A percentile compares a stretch with the other conserved stretches of the same genome.
Evolutionary conservation across 2,797 vertebrate genomes (phyloP).

Genomic region (Rhincodon typus): DNA sequence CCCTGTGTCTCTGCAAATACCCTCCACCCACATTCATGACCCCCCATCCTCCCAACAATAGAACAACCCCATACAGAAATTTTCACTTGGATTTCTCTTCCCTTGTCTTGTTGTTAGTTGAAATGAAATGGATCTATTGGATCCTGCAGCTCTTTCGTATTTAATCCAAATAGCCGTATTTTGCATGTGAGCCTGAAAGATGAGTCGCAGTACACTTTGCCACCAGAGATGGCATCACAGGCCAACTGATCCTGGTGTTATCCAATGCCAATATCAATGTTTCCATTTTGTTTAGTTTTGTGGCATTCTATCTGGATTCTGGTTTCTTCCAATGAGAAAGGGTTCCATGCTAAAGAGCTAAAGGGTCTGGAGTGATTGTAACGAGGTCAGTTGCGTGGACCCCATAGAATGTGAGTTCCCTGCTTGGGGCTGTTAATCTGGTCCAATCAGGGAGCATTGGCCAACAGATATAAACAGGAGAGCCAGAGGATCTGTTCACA

Average conservation of each 20-base stretch:
- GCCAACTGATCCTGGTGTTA: not conserved
- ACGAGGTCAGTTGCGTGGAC: too few relatives aligned
- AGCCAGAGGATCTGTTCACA: too few relatives aligned
- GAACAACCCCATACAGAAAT: not conserved
- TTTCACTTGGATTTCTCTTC: not conserved
- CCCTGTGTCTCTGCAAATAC: too few relatives aligned
- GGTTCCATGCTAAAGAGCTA: not conserved
- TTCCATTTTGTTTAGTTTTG: not conserved
- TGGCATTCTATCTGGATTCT: not conserved
- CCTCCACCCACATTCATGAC: too few relatives aligned
- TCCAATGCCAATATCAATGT: not conserved
- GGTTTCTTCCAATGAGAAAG: not conserved
- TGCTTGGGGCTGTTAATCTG: too few relatives aligned
- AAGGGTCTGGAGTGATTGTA: too few relatives aligned
- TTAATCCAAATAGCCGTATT: not conserved
- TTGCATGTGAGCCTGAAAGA: not conserved
- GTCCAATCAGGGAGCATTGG: too few relatives aligned
- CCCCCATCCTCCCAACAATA: not conserved
- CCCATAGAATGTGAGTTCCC: too few relatives aligned
- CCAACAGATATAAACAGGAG: too few relatives aligned
- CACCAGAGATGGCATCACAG: not conserved
- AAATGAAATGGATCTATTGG: not conserved
- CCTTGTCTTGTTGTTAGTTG: not conserved
- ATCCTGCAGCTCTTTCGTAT: not conserved
- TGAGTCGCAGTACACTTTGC: not conserved